phyloP scores from a whole-genome alignment of 2,797 vertebrate genomes.

The Dromococcyx pavoninus region DNA sequence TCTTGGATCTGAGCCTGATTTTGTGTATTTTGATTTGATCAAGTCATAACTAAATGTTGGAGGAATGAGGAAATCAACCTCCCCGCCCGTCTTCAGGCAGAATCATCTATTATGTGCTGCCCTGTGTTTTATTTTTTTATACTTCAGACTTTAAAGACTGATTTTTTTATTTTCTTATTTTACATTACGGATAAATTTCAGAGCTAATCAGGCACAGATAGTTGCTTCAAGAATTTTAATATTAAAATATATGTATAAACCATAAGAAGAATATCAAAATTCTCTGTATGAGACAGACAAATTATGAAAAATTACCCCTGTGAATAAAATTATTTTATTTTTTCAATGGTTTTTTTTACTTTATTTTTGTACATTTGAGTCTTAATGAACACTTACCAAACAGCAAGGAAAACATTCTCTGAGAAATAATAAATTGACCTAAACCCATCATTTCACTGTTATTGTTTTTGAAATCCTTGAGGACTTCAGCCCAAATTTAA shows the following conservation, averaged over 20 bases:
- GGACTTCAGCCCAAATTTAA: not conserved
- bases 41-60: not conserved
- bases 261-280: not conserved
- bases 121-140: not conserved
- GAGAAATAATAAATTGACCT: not conserved
- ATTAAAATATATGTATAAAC: not conserved
- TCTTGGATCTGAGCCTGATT: slow-evolving; percentile 28
- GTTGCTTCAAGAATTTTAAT: not conserved
- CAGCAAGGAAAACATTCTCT: not conserved
- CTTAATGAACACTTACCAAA: not conserved
- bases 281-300: not conserved
- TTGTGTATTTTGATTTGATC: slow-evolving; percentile 25
- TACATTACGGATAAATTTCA: not conserved
- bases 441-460: not conserved
- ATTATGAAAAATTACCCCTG: not conserved
- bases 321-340: not conserved
- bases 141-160: not conserved
- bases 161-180: not conserved
- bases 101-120: not conserved
- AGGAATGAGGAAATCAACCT: not conserved
- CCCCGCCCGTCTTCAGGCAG: not conserved
- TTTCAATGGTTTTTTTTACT: fast-evolving
- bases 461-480: not conserved
- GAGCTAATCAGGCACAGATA: not conserved
- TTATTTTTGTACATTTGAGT: not conserved